Evolutionary conservation across 2,888 invertebrate species (phyloP).

Genomic region (Lobophora halterata): DNA sequence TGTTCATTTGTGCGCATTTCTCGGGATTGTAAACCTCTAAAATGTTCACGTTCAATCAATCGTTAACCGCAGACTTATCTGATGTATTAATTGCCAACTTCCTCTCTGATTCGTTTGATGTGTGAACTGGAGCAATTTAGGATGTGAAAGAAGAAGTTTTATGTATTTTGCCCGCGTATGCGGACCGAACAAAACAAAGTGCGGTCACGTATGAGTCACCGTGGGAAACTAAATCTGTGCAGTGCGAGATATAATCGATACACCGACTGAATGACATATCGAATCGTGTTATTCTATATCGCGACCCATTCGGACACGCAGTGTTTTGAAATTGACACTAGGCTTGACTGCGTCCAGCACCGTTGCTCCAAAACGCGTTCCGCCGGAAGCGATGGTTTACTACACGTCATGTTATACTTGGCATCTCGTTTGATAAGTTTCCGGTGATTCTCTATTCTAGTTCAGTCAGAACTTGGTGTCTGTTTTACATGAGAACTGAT

Average conservation of each 20-base stretch:
- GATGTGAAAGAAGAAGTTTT: conserved; percentile 25
- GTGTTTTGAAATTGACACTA: conserved; percentile 44
- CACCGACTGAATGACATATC: conserved; percentile 49
- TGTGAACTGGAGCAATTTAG: conserved; percentile 29
- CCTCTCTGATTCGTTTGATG: conserved; percentile 22
- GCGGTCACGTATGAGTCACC: conserved; percentile 40
- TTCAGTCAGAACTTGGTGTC: conserved; percentile 33
- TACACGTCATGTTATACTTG: conserved; percentile 43
- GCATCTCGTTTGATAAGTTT: conserved; percentile 48
- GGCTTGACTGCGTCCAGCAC: conserved; percentile 16
- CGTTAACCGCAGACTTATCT: conserved; percentile 21
- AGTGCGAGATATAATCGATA: conserved; percentile 47
- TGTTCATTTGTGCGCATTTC: conserved; percentile 20
- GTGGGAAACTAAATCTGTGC: conserved; percentile 48
- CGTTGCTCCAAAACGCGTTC: conserved; percentile 28
- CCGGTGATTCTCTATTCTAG: conserved; percentile 37
- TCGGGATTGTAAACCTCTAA: conserved; percentile 24
- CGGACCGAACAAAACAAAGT: conserved; percentile 25
- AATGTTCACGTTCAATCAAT: conserved; percentile 23
- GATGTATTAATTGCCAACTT: conserved; percentile 29
- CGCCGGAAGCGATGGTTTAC: conserved; percentile 51
- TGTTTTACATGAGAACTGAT: conserved; percentile 34
- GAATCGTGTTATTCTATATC: conserved; percentile 48
- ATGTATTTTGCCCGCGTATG: conserved; percentile 28
- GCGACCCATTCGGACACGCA: conserved; percentile 42